A percentile compares a stretch with the other conserved stretches of the same genome.
phyloP scores from a whole-genome alignment of 1,140 invertebrate species.

The Chrysoperla carnea region DNA sequence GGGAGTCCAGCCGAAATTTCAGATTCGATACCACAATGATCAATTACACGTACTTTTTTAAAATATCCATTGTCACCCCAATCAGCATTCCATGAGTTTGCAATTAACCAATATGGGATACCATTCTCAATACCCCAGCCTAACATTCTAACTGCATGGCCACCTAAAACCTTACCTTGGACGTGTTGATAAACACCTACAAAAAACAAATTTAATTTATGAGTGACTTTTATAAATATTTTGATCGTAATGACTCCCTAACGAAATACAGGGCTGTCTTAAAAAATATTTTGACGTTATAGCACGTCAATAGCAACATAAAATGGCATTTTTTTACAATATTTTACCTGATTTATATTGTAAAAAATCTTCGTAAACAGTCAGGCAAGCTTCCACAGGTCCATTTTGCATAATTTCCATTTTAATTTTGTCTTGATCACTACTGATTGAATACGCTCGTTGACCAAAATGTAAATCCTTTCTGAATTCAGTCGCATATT shows the following conservation, averaged over 20 bases:
- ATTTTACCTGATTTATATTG: conserved; percentile 60
- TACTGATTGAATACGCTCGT: conserved; percentile 49
- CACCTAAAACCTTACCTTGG: conserved; percentile 53
- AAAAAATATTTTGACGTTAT: too few relatives aligned
- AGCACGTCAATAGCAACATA: too few relatives aligned
- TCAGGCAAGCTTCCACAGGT: conserved; percentile 80
- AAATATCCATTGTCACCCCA: conserved; percentile 80
- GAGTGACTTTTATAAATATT: conserved; percentile 1
- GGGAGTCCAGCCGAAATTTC: conserved; percentile 62
- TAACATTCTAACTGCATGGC: conserved; percentile 78
- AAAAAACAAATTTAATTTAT: conserved; percentile 13
- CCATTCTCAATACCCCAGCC: conserved; percentile 74
- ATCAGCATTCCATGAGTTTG: conserved; percentile 85
- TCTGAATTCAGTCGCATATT: conserved; percentile 50
- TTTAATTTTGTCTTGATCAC: conserved; percentile 52
- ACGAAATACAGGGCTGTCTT: too few relatives aligned
- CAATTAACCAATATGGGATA: conserved; percentile 75
- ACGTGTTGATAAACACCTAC: conserved; percentile 72
- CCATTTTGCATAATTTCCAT: conserved; percentile 75
- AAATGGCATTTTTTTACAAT: too few relatives aligned
- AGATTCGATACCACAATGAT: conserved; percentile 80
- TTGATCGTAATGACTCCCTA: too few relatives aligned
- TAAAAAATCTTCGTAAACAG: conserved; percentile 76
- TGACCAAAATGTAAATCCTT: conserved; percentile 64
- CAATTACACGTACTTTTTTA: conserved; percentile 69